Conservation (phyloP, 2,113 vertebrate genomes). For the Serilophus lunatus region DNA sequence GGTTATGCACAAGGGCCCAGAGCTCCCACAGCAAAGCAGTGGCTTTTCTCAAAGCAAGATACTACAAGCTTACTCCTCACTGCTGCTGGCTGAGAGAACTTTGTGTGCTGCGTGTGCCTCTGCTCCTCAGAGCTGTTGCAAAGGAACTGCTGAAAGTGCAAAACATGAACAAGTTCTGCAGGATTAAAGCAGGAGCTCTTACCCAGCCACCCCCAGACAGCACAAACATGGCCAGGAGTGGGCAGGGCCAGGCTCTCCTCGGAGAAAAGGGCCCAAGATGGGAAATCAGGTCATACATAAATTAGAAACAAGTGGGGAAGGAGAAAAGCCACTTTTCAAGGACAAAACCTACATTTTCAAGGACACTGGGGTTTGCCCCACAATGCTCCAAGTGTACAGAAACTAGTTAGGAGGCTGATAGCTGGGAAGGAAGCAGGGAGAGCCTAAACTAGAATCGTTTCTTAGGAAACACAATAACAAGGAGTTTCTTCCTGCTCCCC, state of each 20-base stretch:
- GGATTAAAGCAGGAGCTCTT: neutral
- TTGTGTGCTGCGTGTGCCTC: rapidly evolving
- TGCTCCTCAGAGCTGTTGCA: neutral
- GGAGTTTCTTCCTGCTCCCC: neutral
- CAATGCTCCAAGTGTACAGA: rapidly evolving
- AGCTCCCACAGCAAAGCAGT: neutral
- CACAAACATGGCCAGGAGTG: rapidly evolving
- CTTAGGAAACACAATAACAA: neutral
- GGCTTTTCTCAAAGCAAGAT: neutral
- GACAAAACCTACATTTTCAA: neutral
- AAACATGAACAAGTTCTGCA: constrained; percentile 23
- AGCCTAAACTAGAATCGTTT: neutral
- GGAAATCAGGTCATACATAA: neutral
- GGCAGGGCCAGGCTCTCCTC: neutral
- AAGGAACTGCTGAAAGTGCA: neutral
- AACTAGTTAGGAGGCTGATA: neutral
- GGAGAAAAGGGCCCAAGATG: neutral
- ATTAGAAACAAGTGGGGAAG: neutral
- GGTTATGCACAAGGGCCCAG: neutral
- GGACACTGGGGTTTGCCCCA: neutral
- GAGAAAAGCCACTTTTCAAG: neutral
- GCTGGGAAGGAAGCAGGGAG: neutral
- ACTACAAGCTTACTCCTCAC: rapidly evolving
- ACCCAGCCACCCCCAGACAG: neutral
- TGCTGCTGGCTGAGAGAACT: neutral